Evolutionary conservation across 2,888 invertebrate species (phyloP).

Genomic region (Tenodera sinensis): DNA sequence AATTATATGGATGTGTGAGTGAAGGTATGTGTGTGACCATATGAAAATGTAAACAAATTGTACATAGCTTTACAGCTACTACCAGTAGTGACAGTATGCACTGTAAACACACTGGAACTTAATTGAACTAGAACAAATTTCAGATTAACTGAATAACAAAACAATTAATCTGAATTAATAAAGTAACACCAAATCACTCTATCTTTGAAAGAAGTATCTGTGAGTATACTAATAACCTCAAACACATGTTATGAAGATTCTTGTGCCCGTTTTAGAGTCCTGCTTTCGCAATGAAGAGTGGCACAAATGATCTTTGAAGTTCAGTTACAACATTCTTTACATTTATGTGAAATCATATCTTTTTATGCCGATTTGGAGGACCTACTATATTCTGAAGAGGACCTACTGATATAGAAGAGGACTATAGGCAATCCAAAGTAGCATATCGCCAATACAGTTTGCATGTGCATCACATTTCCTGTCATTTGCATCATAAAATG

Average conservation of each 20-base stretch:
- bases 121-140: background rate
- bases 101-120: background rate
- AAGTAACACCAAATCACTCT: background rate
- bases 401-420: no score
- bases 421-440: no score
- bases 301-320: background rate
- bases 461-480: no score
- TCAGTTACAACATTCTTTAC: background rate
- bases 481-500: no score
- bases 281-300: background rate
- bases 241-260: background rate
- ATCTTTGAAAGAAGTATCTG: background rate
- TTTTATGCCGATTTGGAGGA: no score
- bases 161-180: conserved; percentile 13
- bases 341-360: background rate
- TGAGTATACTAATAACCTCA: background rate
- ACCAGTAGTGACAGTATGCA: background rate
- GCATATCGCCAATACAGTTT: no score
- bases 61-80: conserved; percentile 18
- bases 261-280: no score
- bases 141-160: conserved; percentile 3
- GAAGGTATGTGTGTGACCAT: conserved; percentile 40
- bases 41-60: conserved; percentile 32
- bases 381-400: no score
- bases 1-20: conserved; percentile 31